phyloP scores from a whole-genome alignment of 2,113 vertebrate species.

The Pygoscelis antarcticus region DNA sequence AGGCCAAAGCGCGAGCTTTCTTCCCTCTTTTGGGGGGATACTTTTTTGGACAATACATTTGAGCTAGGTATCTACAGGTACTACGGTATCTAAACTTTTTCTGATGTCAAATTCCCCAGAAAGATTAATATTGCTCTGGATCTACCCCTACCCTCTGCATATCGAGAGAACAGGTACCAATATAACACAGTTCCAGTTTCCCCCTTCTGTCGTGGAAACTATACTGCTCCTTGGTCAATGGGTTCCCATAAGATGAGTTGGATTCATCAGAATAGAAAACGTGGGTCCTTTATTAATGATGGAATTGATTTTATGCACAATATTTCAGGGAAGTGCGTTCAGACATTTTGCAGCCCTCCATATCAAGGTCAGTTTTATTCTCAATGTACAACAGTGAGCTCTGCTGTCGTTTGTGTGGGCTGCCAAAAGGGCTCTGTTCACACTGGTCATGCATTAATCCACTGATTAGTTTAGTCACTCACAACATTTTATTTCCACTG shows the following conservation, averaged over 20 bases:
- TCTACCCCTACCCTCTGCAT: not conserved
- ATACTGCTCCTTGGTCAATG: not conserved
- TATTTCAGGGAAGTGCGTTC: not conserved
- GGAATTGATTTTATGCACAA: not conserved
- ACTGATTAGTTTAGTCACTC: conserved; percentile 22
- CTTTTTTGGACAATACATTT: not conserved
- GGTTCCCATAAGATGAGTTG: not conserved
- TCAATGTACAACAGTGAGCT: not conserved
- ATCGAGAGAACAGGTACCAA: not conserved
- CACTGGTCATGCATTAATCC: not conserved
- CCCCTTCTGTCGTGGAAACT: not conserved
- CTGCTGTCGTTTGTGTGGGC: not conserved
- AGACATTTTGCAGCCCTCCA: not conserved
- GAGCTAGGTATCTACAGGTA: not conserved
- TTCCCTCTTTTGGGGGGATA: not conserved
- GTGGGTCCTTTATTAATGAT: not conserved
- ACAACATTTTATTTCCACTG: conserved; percentile 3
- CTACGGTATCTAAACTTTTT: not conserved
- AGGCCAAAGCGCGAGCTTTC: not conserved
- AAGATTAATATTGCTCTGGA: not conserved
- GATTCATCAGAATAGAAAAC: not conserved
- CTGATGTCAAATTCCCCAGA: not conserved
- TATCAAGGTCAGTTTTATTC: not conserved
- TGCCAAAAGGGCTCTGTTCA: not conserved
- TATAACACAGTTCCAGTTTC: not conserved